These are phyloP conservation scores for Penelope pileata DNA, from an alignment of 2,113 vertebrate species.

Conservation along the genomic window DNA sequence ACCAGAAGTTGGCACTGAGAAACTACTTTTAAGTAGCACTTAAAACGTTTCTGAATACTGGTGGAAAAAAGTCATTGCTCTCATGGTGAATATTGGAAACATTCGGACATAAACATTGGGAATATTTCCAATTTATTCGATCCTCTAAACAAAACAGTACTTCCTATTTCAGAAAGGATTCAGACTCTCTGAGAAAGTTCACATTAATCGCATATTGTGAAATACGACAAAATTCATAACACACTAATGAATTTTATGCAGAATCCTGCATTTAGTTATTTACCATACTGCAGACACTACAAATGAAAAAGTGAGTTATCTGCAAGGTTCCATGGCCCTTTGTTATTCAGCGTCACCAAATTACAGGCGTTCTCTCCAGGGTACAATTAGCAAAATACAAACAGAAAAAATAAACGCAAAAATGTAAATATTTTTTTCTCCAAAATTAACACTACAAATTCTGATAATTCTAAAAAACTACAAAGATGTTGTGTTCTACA, in stretches of 20 bases:
- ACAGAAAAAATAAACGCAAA: background rate
- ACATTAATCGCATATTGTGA: background rate
- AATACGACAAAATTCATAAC: background rate
- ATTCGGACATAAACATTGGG: background rate
- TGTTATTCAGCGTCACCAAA: background rate
- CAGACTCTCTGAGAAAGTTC: background rate
- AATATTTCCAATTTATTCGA: background rate
- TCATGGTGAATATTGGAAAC: background rate
- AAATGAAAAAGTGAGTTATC: background rate
- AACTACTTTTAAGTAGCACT: background rate
- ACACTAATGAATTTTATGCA: background rate
- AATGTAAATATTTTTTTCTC: no score
- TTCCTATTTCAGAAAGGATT: background rate
- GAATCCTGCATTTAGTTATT: background rate
- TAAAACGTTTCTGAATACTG: background rate
- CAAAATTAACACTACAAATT: no score
- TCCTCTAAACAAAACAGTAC: background rate
- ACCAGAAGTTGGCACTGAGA: no score
- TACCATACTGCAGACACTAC: background rate
- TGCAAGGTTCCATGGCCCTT: background rate
- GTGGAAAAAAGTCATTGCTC: fast-evolving
- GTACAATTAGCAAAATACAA: background rate
- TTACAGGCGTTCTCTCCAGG: background rate
- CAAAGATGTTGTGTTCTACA: background rate
- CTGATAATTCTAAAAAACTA: background rate